Base-by-base conservation (phyloP, 2,113 vertebrate species). In the Peromyscus californicus region DNA sequence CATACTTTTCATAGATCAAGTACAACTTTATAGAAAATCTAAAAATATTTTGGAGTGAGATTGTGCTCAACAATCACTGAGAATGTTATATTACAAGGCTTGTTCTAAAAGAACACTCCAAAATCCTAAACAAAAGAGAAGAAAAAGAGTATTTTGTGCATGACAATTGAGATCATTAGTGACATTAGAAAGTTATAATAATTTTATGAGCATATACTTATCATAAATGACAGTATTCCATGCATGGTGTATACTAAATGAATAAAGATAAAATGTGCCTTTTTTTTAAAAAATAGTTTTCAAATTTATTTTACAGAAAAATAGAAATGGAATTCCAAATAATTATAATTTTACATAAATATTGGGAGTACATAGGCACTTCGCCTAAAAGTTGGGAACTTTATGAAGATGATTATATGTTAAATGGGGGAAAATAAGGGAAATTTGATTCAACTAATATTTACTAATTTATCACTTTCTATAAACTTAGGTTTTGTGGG, bases 91-190 rank as follows among this genome's bases (percentile, higher is more conserved):
- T 45, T 79, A 65, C 9, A 7, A 93, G 16, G 70, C 78, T 9
- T 10, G 65, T 80, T 93, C 76, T 85, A n/a, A 59, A 89, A 88
- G 45, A 88, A 45, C 0, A 12, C 7, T 85, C 5, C 9, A 74
- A 91, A 96, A 91, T 78, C 83, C 21, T 79, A 93, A 45, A 13
- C 54, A 13, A 54, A 54, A 51, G 63, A 24, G 61, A 79, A 91
- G 45, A 48, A 36, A 80, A 84, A 75, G 7, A 79, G 29, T 1
- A 94, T 29, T 91, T 15, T 95, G 45, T 86, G 4, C n/a, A n/a
- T 92, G 65, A 92, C 36, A 91, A 7, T 80, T 89, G 80, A 89
- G 22, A 39, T 69, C 29, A 93, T 92, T 97, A 79, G 4, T 22
- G 17, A 51, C 39, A 29, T 19, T 59, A 90, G 65, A 86, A 57